phyloP scores from a whole-genome alignment of 2,888 invertebrate species.

The Eristalinus sepulchralis region DNA sequence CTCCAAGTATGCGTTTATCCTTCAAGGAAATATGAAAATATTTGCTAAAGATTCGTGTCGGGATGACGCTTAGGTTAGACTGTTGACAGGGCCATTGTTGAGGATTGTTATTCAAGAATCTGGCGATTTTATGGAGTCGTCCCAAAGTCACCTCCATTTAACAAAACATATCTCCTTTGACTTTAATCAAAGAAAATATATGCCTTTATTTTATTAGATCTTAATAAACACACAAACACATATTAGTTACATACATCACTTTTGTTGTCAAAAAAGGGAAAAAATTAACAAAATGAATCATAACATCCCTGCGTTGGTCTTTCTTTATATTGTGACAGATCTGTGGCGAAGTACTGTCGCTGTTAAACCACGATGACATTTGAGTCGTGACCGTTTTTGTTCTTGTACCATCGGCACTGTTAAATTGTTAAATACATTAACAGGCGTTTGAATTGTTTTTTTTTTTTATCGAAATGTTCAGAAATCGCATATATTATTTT shows the following conservation, averaged over 20 bases:
- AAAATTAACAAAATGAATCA: background rate
- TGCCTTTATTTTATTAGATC: background rate
- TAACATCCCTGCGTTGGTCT: background rate
- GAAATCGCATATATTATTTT: no score
- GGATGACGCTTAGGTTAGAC: background rate
- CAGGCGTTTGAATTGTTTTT: no score
- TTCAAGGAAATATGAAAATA: background rate
- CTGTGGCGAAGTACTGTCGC: background rate
- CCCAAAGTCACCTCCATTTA: background rate
- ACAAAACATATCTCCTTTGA: background rate
- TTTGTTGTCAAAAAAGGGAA: background rate
- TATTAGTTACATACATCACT: background rate
- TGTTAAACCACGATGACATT: background rate
- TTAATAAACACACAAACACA: background rate
- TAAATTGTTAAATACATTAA: no score
- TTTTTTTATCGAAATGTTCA: no score
- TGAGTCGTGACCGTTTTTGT: background rate
- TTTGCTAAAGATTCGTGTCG: background rate
- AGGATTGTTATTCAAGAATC: background rate
- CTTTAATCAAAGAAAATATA: background rate
- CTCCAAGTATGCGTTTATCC: background rate
- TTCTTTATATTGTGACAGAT: background rate
- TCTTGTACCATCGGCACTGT: no score
- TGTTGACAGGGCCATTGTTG: background rate
- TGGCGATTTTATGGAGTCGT: background rate